Evolutionary conservation across 1,140 invertebrate species (phyloP), one percentile per base, ranked within the genome.

Genomic region (Drosophila pallidifrons): DNA sequence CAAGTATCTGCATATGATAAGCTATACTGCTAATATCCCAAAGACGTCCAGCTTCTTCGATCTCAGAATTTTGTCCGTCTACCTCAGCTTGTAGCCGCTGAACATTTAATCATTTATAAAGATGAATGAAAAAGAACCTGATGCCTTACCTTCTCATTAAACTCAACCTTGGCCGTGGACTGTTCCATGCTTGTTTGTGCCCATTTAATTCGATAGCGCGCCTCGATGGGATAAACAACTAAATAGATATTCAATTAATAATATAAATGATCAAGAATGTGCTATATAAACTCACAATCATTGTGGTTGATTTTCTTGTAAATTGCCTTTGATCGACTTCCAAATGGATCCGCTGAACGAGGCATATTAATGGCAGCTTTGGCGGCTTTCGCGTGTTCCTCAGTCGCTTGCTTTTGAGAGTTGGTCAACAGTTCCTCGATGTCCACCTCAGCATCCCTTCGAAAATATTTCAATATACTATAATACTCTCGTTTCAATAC

Each of bases 131-230:
- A 4, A 25, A 25, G 3, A 25, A 25, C 20, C 20, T 0, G 20
- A 25, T 25, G 20, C 20, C 20, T 54, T 61, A 75, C 65, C 51
- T 69, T 38, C n/a, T 28, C 5, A 2, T 3, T 0, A 1, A 38
- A 2, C 2, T 38, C 32, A 30, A 71, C 41, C 1, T 10, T 2
- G 3, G 43, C 2, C 0, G 35, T 8, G 0, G n/a, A 10, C 11
- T 87, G 82, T 7, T 86, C 68, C 61, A 82, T 13, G 13, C 5
- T 54, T 1, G 75, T 41, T 28, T 77, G 16, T 0, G 58, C n/a
- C 60, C 71, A 76, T 35, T 86, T 82, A 1, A 87, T 49, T 5
- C 8, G 46, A 58, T 79, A 87, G 3, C 82, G 82, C 2, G 46
- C 32, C 58, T 87, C 79, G 20, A 86, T 86, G 0, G 82, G 82